phyloP scores from a whole-genome alignment of 2,888 invertebrate species.

The Merodon equestris region DNA sequence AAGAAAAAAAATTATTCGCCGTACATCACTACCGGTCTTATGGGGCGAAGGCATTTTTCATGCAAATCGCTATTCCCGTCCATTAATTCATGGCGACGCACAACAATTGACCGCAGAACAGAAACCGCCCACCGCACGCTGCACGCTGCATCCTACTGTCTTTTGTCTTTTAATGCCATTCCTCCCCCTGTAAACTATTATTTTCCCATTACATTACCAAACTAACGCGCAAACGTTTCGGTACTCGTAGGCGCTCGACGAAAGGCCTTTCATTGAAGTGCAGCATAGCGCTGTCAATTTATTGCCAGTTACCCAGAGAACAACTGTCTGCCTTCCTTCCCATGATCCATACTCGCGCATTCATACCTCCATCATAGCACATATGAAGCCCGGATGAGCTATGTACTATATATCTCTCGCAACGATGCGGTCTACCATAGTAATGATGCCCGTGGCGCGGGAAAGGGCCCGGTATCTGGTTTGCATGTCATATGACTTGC shows the following conservation, averaged over 20 bases:
- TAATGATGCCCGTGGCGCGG: constrained; percentile 5
- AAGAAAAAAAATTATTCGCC: constrained; percentile 6
- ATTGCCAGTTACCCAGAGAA: constrained; percentile 36
- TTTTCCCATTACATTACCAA: constrained; percentile 62
- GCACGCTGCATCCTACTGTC: neutral
- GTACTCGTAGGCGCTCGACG: neutral
- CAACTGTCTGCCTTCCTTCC: constrained; percentile 34
- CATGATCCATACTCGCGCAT: constrained; percentile 32
- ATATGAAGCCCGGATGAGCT: constrained; percentile 40
- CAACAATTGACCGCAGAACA: constrained; percentile 58
- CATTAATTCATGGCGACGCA: constrained; percentile 58
- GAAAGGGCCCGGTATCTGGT: constrained; percentile 49
- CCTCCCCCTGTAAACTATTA: constrained; percentile 50
- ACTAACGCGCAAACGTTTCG: constrained; percentile 50
- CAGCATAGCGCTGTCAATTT: constrained; percentile 39
- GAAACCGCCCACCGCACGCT: constrained; percentile 15
- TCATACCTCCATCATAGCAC: too few relatives aligned
- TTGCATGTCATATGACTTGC: constrained; percentile 52
- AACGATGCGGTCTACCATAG: constrained; percentile 8
- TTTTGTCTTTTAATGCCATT: constrained; percentile 50
- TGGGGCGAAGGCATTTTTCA: constrained; percentile 32
- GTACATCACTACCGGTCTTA: constrained; percentile 17
- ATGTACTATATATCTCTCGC: constrained; percentile 14
- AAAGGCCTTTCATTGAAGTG: too few relatives aligned
- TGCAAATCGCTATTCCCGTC: constrained; percentile 51